Base-by-base conservation (phyloP, 92 coral and sea anemone genomes). In the Meandrina meandrites region DNA sequence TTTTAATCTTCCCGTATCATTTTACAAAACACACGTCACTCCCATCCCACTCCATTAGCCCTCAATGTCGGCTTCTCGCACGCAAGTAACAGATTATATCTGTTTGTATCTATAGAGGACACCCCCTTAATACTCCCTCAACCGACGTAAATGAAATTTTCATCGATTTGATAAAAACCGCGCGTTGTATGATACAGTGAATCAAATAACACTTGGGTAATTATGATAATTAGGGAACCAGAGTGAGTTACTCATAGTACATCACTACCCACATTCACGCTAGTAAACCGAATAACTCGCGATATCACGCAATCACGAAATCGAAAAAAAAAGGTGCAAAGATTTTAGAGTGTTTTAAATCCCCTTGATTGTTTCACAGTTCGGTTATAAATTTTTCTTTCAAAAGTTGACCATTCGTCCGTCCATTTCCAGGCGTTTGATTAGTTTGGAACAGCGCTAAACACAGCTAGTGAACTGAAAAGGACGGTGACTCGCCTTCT, bases 41-140 rank as follows among this genome's bases (percentile, higher is more conserved):
- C 60, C 17, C 78, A 10, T n/a, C 80, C 80, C 80, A 76, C 80
- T 47, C 32, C 5, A 28, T 76, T 19, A 45, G 58, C 60, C 32
- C 57, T 2, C 69, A 24, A n/a, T 10, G n/a, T n/a, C n/a, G n/a
- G 32, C 28, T 22, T 48, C 13, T n/a, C 62, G 9, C 60, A 76
- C 60, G 56, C 27, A 5, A 16, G 58, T 51, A 76, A 66, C 71
- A 66, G 60, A 11, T 27, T 7, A 22, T 60, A 48, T 76, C 30
- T 76, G 50, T 75, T 42, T 75, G 24, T 35, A 66, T 66, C 35
- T 75, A 27, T n/a, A 37, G 79, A 42, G 27, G 18, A 21, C 24
- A 40, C 78, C 12, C 78, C n/a, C 27, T 73, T 7, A 32, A 21
- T 19, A 40, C 78, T 8, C 78, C n/a, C 27, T 73, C 3, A 34